phyloP scores from a whole-genome alignment of 2,888 invertebrate species.

The Ochropleura leucogaster region DNA sequence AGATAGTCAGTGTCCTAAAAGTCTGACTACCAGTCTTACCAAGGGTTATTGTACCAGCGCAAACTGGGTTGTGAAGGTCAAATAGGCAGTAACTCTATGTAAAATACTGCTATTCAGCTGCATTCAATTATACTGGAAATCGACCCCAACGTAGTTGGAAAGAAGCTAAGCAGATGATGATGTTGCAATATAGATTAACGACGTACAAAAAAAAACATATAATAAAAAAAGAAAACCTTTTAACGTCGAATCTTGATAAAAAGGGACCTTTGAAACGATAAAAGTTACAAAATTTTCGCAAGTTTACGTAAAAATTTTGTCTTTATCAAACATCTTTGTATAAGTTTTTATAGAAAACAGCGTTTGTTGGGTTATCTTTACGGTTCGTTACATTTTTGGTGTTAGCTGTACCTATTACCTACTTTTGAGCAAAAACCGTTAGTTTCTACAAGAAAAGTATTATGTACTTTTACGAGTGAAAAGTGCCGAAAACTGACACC shows the following conservation, averaged over 20 bases:
- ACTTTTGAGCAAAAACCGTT: neutral
- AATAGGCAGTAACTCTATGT: too few relatives aligned
- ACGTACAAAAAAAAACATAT: neutral
- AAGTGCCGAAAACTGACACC: too few relatives aligned
- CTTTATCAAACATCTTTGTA: slow-evolving; percentile 28
- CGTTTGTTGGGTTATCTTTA: slow-evolving; percentile 49
- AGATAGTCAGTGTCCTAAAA: too few relatives aligned
- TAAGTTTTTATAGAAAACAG: slow-evolving; percentile 18
- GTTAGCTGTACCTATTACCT: neutral
- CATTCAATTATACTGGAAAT: too few relatives aligned
- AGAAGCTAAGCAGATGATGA: too few relatives aligned
- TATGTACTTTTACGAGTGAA: neutral
- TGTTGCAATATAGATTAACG: too few relatives aligned
- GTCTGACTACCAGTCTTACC: too few relatives aligned
- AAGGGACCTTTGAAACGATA: slow-evolving; percentile 35
- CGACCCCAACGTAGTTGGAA: too few relatives aligned
- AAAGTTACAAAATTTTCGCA: slow-evolving; percentile 44
- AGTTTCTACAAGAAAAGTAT: neutral
- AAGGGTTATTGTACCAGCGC: too few relatives aligned
- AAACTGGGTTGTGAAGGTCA: too few relatives aligned
- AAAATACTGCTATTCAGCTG: too few relatives aligned
- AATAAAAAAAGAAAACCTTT: slow-evolving; percentile 26
- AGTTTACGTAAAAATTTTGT: slow-evolving; percentile 25
- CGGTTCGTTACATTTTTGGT: slow-evolving; percentile 23
- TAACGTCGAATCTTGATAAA: slow-evolving; percentile 43